Percentiles rank a stretch among this genome's conserved stretches.
Evolutionary conservation across 2,113 vertebrate genomes (phyloP).

Genomic region (Epinephelus moara): DNA sequence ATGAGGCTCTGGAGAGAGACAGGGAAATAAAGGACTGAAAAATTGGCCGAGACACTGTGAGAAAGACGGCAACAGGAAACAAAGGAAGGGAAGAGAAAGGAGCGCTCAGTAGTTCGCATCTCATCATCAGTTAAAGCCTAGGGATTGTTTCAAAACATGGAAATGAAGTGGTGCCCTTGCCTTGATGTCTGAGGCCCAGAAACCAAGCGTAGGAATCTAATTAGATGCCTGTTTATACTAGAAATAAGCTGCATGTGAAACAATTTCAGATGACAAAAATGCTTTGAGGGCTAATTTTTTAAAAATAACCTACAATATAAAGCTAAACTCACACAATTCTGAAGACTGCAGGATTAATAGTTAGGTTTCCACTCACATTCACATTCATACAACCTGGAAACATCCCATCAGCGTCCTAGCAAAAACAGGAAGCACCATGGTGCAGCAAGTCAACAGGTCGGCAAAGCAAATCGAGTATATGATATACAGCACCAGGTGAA

Average conservation of each 20-base stretch:
- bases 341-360: not conserved
- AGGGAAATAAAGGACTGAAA: constrained; percentile 16
- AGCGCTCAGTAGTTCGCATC: not conserved
- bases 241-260: not conserved
- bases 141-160: constrained; percentile 33
- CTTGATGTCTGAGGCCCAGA: constrained; percentile 28
- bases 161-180: constrained; percentile 23
- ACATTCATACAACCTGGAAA: not conserved
- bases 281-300: not conserved
- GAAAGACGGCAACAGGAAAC: constrained; percentile 19
- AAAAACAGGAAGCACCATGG: not conserved
- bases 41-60: not conserved
- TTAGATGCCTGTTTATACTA: constrained; percentile 33
- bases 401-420: not conserved
- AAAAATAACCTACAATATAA: not conserved
- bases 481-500: not conserved
- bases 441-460: constrained; percentile 5
- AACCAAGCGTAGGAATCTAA: constrained; percentile 34
- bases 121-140: constrained; percentile 24
- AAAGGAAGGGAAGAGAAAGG: constrained; percentile 9
- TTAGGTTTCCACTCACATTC: not conserved
- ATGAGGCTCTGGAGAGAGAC: constrained; percentile 34
- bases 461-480: not conserved
- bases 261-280: constrained; percentile 1
- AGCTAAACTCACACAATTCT: not conserved